These are phyloP conservation scores for Ashinkailepas kermadecensis DNA, from an alignment of 2,888 invertebrate genomes.

Conservation along the genomic window DNA sequence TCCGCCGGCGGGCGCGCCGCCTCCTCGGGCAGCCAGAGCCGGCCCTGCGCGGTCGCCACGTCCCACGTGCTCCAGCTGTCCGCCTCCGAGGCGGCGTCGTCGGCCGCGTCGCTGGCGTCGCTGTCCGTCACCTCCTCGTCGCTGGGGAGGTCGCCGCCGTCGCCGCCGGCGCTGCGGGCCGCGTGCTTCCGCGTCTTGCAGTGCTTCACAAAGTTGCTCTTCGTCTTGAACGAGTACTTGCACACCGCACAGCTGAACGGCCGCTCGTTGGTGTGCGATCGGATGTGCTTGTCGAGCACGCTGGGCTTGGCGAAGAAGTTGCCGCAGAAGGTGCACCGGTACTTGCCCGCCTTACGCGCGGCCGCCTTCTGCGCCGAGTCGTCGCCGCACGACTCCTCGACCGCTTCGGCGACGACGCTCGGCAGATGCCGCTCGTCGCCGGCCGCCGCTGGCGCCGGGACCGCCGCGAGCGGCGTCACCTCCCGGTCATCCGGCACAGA, in stretches of 20 bases:
- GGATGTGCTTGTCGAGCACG: conserved; percentile 34
- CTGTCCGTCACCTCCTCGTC: conserved; percentile 13
- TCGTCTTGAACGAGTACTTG: conserved; percentile 33
- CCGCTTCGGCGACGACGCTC: not conserved
- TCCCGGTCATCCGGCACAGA: not conserved
- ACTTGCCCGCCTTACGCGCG: conserved; percentile 28
- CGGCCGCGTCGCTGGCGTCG: not conserved
- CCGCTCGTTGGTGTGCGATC: conserved; percentile 34
- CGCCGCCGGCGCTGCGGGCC: conserved; percentile 26
- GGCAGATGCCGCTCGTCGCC: too few relatives aligned
- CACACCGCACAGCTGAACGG: conserved; percentile 33
- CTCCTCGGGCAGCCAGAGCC: not conserved
- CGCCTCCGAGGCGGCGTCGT: conserved; percentile 1
- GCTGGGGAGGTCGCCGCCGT: conserved; percentile 21
- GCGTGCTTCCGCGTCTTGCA: conserved; percentile 31
- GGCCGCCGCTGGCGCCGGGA: too few relatives aligned
- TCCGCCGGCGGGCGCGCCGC: not conserved
- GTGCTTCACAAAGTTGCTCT: conserved; percentile 34
- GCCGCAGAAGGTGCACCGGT: conserved; percentile 33
- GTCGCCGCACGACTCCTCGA: not conserved
- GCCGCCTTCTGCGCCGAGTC: not conserved
- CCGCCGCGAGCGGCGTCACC: not conserved
- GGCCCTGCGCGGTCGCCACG: not conserved
- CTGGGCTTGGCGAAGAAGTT: conserved; percentile 34
- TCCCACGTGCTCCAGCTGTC: not conserved